Percentiles rank a stretch among this genome's conserved stretches.
phyloP scores from a whole-genome alignment of 2,797 vertebrate species.

The Enteromius paludinosus region DNA sequence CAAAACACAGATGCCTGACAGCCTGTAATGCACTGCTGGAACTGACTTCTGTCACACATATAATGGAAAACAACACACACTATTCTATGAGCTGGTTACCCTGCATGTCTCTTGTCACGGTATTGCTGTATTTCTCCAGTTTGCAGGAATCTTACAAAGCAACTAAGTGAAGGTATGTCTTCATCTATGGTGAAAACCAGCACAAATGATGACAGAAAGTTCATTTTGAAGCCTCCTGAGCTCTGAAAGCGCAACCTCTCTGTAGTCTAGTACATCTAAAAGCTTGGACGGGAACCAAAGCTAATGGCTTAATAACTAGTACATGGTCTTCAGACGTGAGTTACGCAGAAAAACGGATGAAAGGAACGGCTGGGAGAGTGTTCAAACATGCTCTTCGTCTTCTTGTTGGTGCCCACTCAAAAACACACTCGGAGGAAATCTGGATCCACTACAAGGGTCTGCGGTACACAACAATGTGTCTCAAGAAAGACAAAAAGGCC shows the following conservation, averaged over 20 bases:
- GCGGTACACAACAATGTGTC: neutral
- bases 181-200: neutral
- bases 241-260: neutral
- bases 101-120: neutral
- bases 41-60: conserved; percentile 27
- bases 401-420: neutral
- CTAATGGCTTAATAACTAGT: neutral
- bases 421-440: conserved; percentile 15
- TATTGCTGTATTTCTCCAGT: neutral
- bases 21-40: conserved; percentile 3
- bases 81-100: neutral
- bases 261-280: neutral
- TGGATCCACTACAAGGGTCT: conserved; percentile 22
- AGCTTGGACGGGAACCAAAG: neutral
- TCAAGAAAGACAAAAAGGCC: neutral
- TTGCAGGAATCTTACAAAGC: neutral
- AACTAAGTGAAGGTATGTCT: neutral
- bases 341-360: neutral
- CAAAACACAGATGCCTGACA: neutral
- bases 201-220: neutral
- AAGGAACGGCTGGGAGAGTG: neutral
- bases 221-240: neutral
- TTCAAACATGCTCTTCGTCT: conserved; percentile 3
- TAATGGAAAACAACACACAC: conserved; percentile 1
- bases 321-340: neutral